Percentiles rank a stretch among this genome's conserved stretches.
These are phyloP conservation scores for Antidorcas marsupialis DNA, from an alignment of 2,113 vertebrate species.

Conservation along the genomic window DNA sequence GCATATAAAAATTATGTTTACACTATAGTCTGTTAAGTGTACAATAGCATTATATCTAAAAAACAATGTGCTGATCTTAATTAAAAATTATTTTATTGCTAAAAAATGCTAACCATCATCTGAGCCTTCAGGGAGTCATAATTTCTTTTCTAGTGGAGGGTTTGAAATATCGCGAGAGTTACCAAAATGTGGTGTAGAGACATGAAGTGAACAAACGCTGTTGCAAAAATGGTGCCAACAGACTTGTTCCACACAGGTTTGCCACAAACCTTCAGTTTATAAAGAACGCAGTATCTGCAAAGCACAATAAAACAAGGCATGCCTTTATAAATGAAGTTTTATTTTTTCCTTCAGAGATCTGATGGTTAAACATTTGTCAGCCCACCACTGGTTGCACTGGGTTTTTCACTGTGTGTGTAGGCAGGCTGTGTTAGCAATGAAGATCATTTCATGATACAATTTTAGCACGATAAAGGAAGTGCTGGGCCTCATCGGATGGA, in stretches of 20 bases:
- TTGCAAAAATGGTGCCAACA: neutral
- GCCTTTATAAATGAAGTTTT: neutral
- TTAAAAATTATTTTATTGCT: neutral
- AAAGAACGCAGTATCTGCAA: neutral
- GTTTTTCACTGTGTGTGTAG: neutral
- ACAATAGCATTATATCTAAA: neutral
- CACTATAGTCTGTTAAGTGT: neutral
- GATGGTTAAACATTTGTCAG: neutral
- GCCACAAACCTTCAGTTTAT: neutral
- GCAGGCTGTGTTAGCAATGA: neutral
- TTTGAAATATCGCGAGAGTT: neutral
- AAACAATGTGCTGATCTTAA: neutral
- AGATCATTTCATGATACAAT: neutral
- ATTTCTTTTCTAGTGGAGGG: neutral
- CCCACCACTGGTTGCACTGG: neutral
- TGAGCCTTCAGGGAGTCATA: neutral
- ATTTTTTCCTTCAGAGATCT: neutral
- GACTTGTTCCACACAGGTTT: neutral
- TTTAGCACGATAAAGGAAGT: neutral
- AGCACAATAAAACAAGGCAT: neutral
- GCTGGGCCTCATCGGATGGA: neutral
- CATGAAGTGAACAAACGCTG: neutral
- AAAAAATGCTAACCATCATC: neutral
- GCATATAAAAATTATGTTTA: neutral
- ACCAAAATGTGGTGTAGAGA: neutral